Conservation (phyloP, 2,888 invertebrate species). For the Pyrrhia umbra region DNA sequence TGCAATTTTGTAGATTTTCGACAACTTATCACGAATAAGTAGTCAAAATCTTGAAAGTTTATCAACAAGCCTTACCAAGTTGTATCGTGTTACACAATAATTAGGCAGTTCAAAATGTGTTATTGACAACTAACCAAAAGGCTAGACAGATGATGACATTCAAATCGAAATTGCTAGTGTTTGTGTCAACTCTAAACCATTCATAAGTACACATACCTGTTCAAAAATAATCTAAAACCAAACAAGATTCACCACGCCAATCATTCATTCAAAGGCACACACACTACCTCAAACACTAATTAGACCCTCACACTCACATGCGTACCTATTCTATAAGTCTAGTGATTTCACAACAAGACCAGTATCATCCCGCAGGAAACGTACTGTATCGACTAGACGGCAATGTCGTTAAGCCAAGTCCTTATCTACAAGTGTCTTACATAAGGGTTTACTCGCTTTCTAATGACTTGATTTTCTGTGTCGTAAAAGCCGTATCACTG, state of each 20-base stretch:
- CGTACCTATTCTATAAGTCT: background rate
- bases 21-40: too few relatives aligned
- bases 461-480: conserved; percentile 83
- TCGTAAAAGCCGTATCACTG: conserved; percentile 71
- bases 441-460: conserved; percentile 76
- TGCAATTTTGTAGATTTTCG: too few relatives aligned
- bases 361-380: conserved; percentile 63
- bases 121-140: too few relatives aligned
- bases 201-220: too few relatives aligned
- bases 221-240: background rate
- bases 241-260: background rate
- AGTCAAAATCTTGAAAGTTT: too few relatives aligned
- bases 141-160: too few relatives aligned
- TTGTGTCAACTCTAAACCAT: background rate
- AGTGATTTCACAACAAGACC: conserved; percentile 29
- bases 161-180: too few relatives aligned
- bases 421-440: conserved; percentile 82
- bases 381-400: conserved; percentile 76
- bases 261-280: background rate
- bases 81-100: too few relatives aligned
- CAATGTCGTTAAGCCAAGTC: conserved; percentile 79
- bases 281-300: conserved; percentile 16
- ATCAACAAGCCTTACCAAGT: too few relatives aligned
- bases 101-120: too few relatives aligned
- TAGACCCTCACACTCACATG: background rate